phyloP scores from a whole-genome alignment of 2,797 vertebrate species.

The Cirrhinus mrigala region DNA sequence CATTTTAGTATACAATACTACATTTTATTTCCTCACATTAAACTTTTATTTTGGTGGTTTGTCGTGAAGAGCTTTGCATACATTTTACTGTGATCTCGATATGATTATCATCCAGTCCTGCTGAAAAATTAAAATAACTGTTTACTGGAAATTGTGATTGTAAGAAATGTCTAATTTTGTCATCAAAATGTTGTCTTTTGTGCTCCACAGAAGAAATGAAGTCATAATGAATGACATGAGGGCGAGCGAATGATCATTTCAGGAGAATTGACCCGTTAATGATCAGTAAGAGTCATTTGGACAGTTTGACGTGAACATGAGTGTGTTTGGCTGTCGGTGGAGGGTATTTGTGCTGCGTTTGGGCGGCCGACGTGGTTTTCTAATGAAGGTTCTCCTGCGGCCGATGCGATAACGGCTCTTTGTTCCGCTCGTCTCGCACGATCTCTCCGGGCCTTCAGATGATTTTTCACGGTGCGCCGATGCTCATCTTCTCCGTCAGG shows the following conservation, averaged over 20 bases:
- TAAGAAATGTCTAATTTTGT: neutral
- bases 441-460: slow-evolving; percentile 11
- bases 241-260: neutral
- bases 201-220: neutral
- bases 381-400: neutral
- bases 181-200: too few relatives aligned
- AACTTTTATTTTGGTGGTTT: too few relatives aligned
- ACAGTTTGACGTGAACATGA: neutral
- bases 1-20: too few relatives aligned
- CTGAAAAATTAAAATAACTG: too few relatives aligned
- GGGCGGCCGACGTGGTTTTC: neutral
- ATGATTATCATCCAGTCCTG: too few relatives aligned
- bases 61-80: too few relatives aligned
- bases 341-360: too few relatives aligned
- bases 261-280: neutral
- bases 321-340: neutral
- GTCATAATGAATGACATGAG: neutral
- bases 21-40: too few relatives aligned
- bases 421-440: slow-evolving; percentile 31
- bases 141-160: neutral
- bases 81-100: too few relatives aligned
- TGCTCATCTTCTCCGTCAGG: slow-evolving; percentile 54
- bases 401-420: slow-evolving; percentile 8
- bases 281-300: neutral
- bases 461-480: slow-evolving; percentile 23